phyloP scores from a whole-genome alignment of 2,113 vertebrate species.

The Neolamprologus sp. region DNA sequence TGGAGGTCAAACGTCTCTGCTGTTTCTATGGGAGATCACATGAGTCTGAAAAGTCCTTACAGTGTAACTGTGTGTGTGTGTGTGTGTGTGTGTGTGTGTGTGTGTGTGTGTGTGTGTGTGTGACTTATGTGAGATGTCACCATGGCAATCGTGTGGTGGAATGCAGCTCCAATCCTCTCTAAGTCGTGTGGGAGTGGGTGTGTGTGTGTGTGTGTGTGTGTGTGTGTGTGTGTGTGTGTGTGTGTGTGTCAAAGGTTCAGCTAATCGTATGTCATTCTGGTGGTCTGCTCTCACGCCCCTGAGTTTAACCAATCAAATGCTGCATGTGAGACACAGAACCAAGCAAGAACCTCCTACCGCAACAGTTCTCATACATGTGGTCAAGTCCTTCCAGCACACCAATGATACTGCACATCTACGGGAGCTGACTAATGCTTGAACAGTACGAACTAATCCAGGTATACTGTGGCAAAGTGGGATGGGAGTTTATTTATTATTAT shows the following conservation, averaged over 20 bases:
- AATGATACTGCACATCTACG: not conserved
- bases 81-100: not conserved
- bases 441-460: not conserved
- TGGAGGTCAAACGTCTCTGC: conserved; percentile 12
- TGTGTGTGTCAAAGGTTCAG: conserved; percentile 11
- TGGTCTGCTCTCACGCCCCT: conserved; percentile 58
- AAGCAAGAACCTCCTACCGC: not conserved
- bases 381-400: not conserved
- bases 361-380: not conserved
- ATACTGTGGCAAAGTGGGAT: not conserved
- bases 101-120: not conserved
- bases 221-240: not conserved
- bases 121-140: conserved; percentile 41
- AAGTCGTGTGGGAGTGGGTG: conserved; percentile 8
- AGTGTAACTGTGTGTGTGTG: not conserved
- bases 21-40: conserved; percentile 2
- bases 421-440: not conserved
- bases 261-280: conserved; percentile 52
- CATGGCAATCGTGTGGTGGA: conserved; percentile 46
- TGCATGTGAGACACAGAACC: conserved; percentile 4
- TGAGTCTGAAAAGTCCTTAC: conserved; percentile 30
- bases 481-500: not conserved
- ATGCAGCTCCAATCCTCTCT: conserved; percentile 40
- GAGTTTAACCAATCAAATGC: conserved; percentile 57
- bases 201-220: no score